A percentile compares a stretch with the other conserved stretches of the same genome.
Evolutionary conservation across 2,113 vertebrate genomes (phyloP).

Genomic region (Melanostigma gelatinosum): DNA sequence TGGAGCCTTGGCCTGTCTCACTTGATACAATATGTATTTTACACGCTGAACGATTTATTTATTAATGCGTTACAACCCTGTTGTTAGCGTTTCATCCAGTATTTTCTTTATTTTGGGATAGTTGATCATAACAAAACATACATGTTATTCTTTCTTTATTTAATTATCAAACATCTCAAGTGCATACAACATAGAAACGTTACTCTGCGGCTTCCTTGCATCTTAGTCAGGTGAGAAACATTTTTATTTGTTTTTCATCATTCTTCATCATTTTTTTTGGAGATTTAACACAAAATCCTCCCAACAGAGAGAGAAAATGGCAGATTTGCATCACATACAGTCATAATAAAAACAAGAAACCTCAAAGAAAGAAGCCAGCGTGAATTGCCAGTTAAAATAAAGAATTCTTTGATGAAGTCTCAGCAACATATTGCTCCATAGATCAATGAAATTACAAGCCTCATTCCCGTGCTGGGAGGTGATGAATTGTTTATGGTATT

Average conservation of each 20-base stretch:
- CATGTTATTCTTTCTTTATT: not conserved
- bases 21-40: constrained; percentile 17
- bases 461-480: constrained; percentile 7
- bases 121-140: not conserved
- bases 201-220: constrained; percentile 20
- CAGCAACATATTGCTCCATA: constrained; percentile 53
- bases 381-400: constrained; percentile 19
- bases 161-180: constrained; percentile 3
- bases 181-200: not conserved
- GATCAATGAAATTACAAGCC: constrained; percentile 44
- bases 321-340: constrained; percentile 20
- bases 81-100: not conserved
- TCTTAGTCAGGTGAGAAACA: not conserved
- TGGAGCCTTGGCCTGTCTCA: constrained; percentile 1
- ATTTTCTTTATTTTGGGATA: not conserved
- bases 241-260: not conserved
- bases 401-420: constrained; percentile 49
- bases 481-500: constrained; percentile 57
- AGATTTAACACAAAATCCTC: constrained; percentile 1
- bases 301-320: not conserved
- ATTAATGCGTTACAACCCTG: not conserved
- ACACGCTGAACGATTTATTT: not conserved
- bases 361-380: constrained; percentile 6
- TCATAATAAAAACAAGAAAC: not conserved
- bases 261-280: not conserved